These are phyloP conservation scores for Gopherus flavomarginatus DNA, from an alignment of 2,113 vertebrate species.

Conservation along the genomic window DNA sequence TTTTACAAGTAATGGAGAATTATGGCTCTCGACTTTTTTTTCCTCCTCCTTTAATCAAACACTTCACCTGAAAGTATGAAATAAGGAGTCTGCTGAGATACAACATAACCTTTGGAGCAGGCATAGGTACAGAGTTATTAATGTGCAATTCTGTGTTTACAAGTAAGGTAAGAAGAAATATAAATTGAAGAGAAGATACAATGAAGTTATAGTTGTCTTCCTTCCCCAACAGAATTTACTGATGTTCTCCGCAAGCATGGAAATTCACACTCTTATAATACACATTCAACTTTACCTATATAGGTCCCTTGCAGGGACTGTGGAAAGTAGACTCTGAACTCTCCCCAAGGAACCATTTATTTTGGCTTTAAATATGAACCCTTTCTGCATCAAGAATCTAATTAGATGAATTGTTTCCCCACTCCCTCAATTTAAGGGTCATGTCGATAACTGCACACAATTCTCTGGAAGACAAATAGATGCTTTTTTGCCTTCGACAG, in stretches of 20 bases:
- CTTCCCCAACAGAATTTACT: neutral
- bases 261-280: neutral
- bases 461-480: slow-evolving; percentile 1
- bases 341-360: slow-evolving; percentile 66
- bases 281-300: slow-evolving; percentile 32
- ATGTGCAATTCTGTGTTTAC: neutral
- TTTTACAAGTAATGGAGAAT: slow-evolving; percentile 69
- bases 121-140: neutral
- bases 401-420: slow-evolving; percentile 38
- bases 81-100: neutral
- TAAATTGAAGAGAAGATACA: neutral
- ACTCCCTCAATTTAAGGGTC: neutral
- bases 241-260: neutral
- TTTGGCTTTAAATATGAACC: slow-evolving; percentile 48
- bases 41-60: slow-evolving; percentile 57
- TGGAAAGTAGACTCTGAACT: slow-evolving; percentile 12
- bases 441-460: neutral
- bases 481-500: neutral
- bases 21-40: slow-evolving; percentile 63
- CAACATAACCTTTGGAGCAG: neutral
- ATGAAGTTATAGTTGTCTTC: neutral
- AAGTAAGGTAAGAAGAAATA: neutral
- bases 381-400: slow-evolving; percentile 40
- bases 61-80: slow-evolving; percentile 40
- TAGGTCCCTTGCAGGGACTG: neutral